Percentiles rank a stretch among this genome's conserved stretches.
These are phyloP conservation scores for Epistrophella euchroma DNA, from an alignment of 2,888 invertebrate species.

Conservation along the genomic window DNA sequence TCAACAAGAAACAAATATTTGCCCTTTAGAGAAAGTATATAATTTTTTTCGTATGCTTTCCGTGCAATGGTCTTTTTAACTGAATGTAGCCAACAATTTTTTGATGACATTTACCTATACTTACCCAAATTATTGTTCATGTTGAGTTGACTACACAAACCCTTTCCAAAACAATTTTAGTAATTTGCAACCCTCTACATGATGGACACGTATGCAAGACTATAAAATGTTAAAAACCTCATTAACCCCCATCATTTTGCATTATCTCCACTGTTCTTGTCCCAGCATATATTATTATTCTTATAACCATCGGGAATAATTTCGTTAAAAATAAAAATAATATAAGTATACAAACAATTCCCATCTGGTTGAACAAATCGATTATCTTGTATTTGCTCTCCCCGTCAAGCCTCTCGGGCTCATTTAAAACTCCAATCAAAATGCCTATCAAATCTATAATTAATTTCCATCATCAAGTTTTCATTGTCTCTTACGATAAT, in stretches of 20 bases:
- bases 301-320: constrained; percentile 51
- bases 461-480: constrained; percentile 75
- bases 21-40: no score
- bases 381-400: constrained; percentile 5
- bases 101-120: no score
- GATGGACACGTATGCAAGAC: neutral
- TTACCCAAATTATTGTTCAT: neutral
- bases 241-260: constrained; percentile 50
- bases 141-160: no score
- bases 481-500: constrained; percentile 59
- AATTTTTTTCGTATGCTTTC: no score
- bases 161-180: neutral
- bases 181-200: neutral
- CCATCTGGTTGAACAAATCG: constrained; percentile 31
- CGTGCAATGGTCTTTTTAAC: neutral
- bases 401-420: neutral
- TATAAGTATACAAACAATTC: constrained; percentile 44
- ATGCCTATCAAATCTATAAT: constrained; percentile 73
- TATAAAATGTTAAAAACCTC: constrained; percentile 49
- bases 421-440: constrained; percentile 68
- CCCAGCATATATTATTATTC: neutral
- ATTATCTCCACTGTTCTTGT: constrained; percentile 38
- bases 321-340: neutral
- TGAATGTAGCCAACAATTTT: neutral
- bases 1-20: no score